Evolutionary conservation across 1,140 invertebrate species (phyloP), one percentile per base, ranked within the genome.

Genomic region (Physella acuta): DNA sequence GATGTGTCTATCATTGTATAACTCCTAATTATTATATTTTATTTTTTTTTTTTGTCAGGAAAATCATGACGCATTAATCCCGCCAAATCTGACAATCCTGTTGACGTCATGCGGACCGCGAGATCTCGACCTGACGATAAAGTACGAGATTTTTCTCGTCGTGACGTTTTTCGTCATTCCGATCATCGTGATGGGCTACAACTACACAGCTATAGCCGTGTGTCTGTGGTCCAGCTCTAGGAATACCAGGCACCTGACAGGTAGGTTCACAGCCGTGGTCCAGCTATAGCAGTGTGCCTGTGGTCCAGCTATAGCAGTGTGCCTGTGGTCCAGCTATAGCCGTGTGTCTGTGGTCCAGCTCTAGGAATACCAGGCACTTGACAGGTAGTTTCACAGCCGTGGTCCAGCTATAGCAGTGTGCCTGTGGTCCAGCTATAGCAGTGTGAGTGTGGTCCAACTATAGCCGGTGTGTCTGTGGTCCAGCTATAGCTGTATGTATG

Each of bases 301-400:
- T n/a, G n/a, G n/a, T n/a, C n/a, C n/a, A n/a, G n/a, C n/a, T n/a
- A n/a, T n/a, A n/a, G n/a, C n/a, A n/a, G n/a, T n/a, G n/a, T n/a
- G n/a, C n/a, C n/a, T n/a, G n/a, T n/a, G n/a, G n/a, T n/a, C n/a
- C 88, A 73, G 91, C 93, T 83, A 94, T 95, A 58, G 90, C 92
- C 14, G 81, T 88, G 14, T 92, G 94, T 2, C 84, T 95, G 1
- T 94, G 93, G 93, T 90, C 87, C 53, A 91, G 90, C 1, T 72
- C 71, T 0, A 87, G 89, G 56, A 90, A 91, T 68, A 90, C 90
- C 1, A 91, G 91, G 16, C 49, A 58, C 14, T 53, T 75, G 14
- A 72, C 71, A 62, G 73, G 73, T 75, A 60, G 36, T 49, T 33
- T n/a, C n/a, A n/a, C n/a, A n/a, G n/a, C n/a, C n/a, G n/a, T n/a